A percentile compares a stretch with the other conserved stretches of the same genome.
Conservation (phyloP, 2,888 invertebrate genomes). For the Thereva nobilitata region DNA sequence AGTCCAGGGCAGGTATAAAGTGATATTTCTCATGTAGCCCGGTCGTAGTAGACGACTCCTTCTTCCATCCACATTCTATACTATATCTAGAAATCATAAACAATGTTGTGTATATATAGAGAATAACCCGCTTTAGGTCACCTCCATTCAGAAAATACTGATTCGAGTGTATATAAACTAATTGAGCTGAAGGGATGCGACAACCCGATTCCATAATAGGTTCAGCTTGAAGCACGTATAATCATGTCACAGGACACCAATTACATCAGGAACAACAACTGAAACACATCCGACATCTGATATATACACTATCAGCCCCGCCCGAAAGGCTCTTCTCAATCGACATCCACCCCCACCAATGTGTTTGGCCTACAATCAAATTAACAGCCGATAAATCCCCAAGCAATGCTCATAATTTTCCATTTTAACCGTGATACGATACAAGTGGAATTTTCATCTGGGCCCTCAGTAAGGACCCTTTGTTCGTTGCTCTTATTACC, state of each 20-base stretch:
- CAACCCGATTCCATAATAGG: constrained; percentile 25
- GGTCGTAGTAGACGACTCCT: no score
- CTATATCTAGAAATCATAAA: no score
- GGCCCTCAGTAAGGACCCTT: not conserved
- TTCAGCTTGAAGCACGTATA: constrained; percentile 6
- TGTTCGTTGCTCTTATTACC: constrained; percentile 13
- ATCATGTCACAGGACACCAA: constrained; percentile 35
- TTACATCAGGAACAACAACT: constrained; percentile 5
- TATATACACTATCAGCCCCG: no score
- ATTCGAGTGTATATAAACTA: constrained; percentile 18
- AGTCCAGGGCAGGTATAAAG: no score
- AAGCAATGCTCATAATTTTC: constrained; percentile 25
- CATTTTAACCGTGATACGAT: constrained; percentile 7
- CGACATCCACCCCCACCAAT: not conserved
- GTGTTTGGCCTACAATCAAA: constrained; percentile 27
- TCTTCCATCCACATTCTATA: no score
- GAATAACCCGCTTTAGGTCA: not conserved
- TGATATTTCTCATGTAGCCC: no score
- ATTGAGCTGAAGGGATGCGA: constrained; percentile 24
- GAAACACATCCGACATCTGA: no score
- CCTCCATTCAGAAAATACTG: not conserved
- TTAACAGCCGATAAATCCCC: constrained; percentile 34
- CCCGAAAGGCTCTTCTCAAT: constrained; percentile 4
- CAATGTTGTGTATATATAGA: no score
- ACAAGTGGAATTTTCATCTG: constrained; percentile 28